Conservation (phyloP, 2,888 invertebrate species). For the Odiellus spinosus region DNA sequence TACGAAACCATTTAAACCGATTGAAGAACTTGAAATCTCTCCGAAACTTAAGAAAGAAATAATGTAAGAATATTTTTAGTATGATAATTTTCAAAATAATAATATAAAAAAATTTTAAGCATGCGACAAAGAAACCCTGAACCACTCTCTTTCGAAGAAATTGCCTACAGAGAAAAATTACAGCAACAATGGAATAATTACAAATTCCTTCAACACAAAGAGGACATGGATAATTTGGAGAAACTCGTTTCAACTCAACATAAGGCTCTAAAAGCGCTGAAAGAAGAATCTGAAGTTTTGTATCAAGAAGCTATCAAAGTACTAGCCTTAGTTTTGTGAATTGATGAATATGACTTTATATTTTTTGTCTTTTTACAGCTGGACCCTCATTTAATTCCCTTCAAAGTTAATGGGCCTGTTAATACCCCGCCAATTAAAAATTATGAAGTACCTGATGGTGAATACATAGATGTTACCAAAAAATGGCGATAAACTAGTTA, state of each 20-base stretch:
- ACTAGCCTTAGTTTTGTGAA: slow-evolving; percentile 18
- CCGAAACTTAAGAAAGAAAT: slow-evolving; percentile 45
- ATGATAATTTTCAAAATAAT: background rate
- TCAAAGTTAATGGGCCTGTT: background rate
- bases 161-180: slow-evolving; percentile 46
- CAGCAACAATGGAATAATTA: slow-evolving; percentile 60
- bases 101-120: slow-evolving; percentile 19
- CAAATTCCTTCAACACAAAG: slow-evolving; percentile 45
- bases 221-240: slow-evolving; percentile 51
- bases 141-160: slow-evolving; percentile 36
- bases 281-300: slow-evolving; percentile 63
- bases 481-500: slow-evolving; percentile 42
- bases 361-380: slow-evolving; percentile 2
- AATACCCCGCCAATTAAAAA: slow-evolving; percentile 61
- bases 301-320: slow-evolving; percentile 74
- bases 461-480: slow-evolving; percentile 63
- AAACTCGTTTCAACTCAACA: slow-evolving; percentile 50
- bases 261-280: slow-evolving; percentile 61
- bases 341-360: background rate
- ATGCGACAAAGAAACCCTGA: slow-evolving; percentile 21
- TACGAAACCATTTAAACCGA: slow-evolving; percentile 68
- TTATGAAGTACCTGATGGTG: slow-evolving; percentile 75
- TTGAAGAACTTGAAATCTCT: slow-evolving; percentile 69
- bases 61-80: slow-evolving; percentile 35
- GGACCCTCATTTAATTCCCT: background rate